Conservation (phyloP, 2,888 invertebrate genomes). For the Furcula furcula region DNA sequence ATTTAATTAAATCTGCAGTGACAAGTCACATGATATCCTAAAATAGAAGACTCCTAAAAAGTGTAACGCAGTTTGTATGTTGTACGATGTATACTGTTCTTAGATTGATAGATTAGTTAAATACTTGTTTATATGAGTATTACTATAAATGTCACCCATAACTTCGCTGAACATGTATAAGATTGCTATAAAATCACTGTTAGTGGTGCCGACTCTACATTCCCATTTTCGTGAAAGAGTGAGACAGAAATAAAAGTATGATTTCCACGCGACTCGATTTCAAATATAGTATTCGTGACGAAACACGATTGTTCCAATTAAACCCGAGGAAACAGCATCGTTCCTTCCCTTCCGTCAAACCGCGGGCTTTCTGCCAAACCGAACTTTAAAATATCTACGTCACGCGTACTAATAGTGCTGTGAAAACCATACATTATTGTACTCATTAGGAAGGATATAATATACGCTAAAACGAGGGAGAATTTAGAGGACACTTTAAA, state of each 20-base stretch:
- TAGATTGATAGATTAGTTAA: no score
- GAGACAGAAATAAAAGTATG: background rate
- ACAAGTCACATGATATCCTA: no score
- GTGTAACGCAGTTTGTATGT: no score
- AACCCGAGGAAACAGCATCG: constrained; percentile 38
- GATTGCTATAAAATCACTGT: no score
- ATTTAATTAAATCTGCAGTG: no score
- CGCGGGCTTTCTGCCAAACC: constrained; percentile 60
- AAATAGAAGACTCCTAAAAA: no score
- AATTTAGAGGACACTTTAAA: constrained; percentile 39
- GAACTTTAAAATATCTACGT: constrained; percentile 48
- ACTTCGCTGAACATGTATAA: no score
- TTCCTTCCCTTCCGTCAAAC: constrained; percentile 56
- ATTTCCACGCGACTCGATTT: background rate
- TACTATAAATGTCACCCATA: no score
- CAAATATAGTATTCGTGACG: constrained; percentile 24
- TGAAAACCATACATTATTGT: constrained; percentile 40
- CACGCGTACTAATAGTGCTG: constrained; percentile 40
- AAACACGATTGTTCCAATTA: constrained; percentile 43
- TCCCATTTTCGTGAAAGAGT: no score
- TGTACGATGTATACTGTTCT: no score
- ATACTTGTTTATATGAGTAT: no score
- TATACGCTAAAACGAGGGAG: constrained; percentile 34
- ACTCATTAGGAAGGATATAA: constrained; percentile 30
- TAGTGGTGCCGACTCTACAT: no score